Conservation (phyloP, 2,888 invertebrate species). For the Carabus problematicus region DNA sequence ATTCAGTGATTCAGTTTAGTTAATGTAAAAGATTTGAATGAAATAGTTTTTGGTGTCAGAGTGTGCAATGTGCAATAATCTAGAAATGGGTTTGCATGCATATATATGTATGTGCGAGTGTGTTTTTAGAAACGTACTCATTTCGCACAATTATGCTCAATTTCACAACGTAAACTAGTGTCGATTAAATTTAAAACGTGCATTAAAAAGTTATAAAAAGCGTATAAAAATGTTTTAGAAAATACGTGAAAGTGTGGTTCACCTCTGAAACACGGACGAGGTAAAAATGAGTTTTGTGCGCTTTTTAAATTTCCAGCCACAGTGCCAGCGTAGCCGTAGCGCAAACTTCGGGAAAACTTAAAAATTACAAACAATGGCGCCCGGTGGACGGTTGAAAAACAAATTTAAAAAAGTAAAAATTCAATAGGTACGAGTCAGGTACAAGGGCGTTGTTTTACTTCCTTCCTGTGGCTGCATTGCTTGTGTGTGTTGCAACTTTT, state of each 20-base stretch:
- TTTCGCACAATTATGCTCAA: slow-evolving; percentile 22
- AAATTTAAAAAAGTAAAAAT: slow-evolving; percentile 11
- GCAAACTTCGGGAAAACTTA: slow-evolving; percentile 4
- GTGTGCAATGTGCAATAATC: too few species aligned
- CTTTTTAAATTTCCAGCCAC: slow-evolving; percentile 3
- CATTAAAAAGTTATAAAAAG: slow-evolving; percentile 32
- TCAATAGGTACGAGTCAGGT: slow-evolving; percentile 33
- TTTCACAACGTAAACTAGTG: slow-evolving; percentile 25
- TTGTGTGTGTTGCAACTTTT: slow-evolving; percentile 14
- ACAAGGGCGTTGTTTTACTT: not conserved
- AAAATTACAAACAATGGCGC: slow-evolving; percentile 15
- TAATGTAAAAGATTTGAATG: too few species aligned
- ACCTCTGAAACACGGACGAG: not conserved
- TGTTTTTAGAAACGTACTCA: slow-evolving; percentile 1
- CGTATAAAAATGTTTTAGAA: slow-evolving; percentile 38
- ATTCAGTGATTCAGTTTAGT: too few species aligned
- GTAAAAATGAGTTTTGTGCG: not conserved
- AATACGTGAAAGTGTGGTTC: slow-evolving; percentile 30
- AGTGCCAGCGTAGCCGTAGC: too few species aligned
- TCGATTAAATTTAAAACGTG: slow-evolving; percentile 20
- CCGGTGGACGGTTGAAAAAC: slow-evolving; percentile 9
- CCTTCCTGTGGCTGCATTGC: not conserved
- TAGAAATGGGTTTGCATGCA: too few species aligned
- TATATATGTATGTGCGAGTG: too few species aligned
- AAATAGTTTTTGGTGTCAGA: too few species aligned